These are phyloP conservation scores for Cepaea nemoralis DNA, from an alignment of 1,140 invertebrate species.

Conservation along the genomic window DNA sequence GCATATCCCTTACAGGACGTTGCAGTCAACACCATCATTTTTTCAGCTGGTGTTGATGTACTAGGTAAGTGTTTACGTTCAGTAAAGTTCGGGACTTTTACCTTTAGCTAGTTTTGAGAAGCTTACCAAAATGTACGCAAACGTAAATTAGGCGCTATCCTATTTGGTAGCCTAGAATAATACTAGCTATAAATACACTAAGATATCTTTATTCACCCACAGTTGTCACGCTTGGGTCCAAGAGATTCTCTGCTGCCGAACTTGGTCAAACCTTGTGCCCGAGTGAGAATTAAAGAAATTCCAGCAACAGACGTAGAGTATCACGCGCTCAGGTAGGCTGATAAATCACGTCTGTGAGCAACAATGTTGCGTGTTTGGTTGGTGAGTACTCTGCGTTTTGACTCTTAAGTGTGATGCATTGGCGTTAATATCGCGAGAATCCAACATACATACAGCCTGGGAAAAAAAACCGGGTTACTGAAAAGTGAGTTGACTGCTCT, in stretches of 20 bases:
- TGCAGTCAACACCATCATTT: too few relatives aligned
- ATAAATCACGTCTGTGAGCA: too few relatives aligned
- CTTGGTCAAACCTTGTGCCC: conserved; percentile 7
- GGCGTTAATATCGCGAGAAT: too few relatives aligned
- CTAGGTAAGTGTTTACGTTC: background rate
- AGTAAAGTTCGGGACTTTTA: background rate
- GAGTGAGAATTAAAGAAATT: background rate
- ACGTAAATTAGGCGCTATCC: too few relatives aligned
- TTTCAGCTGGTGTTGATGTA: too few relatives aligned
- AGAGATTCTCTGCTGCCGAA: conserved; percentile 23
- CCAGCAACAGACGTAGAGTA: background rate
- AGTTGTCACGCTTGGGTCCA: conserved; percentile 20
- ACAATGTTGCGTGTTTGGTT: too few relatives aligned
- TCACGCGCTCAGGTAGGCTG: conserved; percentile 11
- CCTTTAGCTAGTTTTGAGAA: background rate
- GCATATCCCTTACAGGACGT: too few relatives aligned
- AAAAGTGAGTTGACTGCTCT: background rate
- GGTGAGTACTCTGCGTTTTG: too few relatives aligned
- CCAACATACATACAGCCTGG: background rate
- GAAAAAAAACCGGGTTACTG: background rate
- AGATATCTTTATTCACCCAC: background rate
- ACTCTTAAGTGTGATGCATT: background rate
- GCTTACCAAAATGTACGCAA: too few relatives aligned
- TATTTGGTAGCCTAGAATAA: too few relatives aligned
- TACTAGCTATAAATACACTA: background rate